Conservation (phyloP, 2,797 vertebrate genomes). For the Merluccius polli region DNA sequence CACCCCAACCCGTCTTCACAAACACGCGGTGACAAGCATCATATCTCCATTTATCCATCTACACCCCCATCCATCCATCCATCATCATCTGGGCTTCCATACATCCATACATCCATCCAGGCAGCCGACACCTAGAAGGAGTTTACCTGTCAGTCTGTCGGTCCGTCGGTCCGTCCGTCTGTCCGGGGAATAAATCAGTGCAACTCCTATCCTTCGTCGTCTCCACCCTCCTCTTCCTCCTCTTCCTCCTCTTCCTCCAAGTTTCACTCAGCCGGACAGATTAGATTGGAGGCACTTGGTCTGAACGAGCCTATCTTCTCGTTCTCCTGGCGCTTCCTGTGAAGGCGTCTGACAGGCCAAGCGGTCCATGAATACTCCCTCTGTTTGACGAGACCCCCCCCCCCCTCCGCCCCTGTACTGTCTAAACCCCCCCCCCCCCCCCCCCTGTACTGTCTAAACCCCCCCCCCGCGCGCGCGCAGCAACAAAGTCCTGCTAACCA, state of each 20-base stretch:
- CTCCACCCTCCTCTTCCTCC: neutral
- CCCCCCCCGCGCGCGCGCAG: neutral
- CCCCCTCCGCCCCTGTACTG: neutral
- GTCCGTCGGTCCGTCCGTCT: neutral
- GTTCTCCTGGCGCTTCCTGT: neutral
- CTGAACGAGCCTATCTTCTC: neutral
- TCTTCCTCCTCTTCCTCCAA: neutral
- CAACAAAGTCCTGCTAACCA: neutral
- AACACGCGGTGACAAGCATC: neutral
- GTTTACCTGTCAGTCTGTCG: neutral
- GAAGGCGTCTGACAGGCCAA: neutral
- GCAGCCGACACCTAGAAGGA: neutral
- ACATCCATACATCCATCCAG: conserved; percentile 4
- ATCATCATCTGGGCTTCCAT: neutral
- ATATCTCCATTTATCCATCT: conserved; percentile 3
- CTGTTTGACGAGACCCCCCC: neutral
- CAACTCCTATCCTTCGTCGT: neutral
- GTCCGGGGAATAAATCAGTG: neutral
- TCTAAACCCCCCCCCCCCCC: neutral
- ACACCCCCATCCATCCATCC: neutral
- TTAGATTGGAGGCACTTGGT: conserved; percentile 1
- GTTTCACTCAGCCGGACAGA: neutral
- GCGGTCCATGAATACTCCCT: neutral
- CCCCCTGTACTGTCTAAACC: neutral
- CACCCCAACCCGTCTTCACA: neutral